Evolutionary conservation across 2,113 vertebrate species (phyloP).

Genomic region (Lonchura striata): DNA sequence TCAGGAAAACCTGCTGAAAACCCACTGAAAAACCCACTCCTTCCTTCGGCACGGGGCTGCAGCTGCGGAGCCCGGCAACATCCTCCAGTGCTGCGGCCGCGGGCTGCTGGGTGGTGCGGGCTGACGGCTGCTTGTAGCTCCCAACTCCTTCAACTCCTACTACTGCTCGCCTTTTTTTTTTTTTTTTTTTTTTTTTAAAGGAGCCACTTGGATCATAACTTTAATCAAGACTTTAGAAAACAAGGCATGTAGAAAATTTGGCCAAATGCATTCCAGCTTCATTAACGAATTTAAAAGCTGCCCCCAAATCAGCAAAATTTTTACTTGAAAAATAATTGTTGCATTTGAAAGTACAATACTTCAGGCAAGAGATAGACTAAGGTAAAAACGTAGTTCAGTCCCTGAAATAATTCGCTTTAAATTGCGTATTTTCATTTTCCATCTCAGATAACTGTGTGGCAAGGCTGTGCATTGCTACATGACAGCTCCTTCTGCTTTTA

Average conservation of each 20-base stretch:
- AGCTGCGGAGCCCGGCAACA: background rate
- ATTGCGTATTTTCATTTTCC: background rate
- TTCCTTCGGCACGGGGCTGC: background rate
- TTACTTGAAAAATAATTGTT: background rate
- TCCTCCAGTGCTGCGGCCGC: accelerated
- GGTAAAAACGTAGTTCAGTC: background rate
- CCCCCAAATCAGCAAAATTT: background rate
- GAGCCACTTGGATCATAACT: background rate
- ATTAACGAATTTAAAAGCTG: background rate
- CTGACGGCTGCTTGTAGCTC: background rate
- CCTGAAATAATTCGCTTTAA: background rate
- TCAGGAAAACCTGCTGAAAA: background rate
- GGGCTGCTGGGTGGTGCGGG: background rate
- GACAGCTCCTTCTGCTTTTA: constrained; percentile 31
- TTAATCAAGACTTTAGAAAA: background rate
- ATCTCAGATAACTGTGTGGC: background rate
- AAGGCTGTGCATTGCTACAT: background rate
- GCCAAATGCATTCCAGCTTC: background rate
- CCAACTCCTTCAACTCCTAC: background rate
- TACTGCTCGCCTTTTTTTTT: background rate
- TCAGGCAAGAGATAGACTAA: background rate
- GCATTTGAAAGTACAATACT: background rate
- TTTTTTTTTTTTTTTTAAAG: background rate
- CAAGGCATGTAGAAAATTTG: background rate
- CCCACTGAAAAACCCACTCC: too few species aligned